A percentile compares a stretch with the other conserved stretches of the same genome.
These are phyloP conservation scores for Pipistrellus pipistrellus DNA, from an alignment of 2,797 vertebrate genomes.

Conservation along the genomic window DNA sequence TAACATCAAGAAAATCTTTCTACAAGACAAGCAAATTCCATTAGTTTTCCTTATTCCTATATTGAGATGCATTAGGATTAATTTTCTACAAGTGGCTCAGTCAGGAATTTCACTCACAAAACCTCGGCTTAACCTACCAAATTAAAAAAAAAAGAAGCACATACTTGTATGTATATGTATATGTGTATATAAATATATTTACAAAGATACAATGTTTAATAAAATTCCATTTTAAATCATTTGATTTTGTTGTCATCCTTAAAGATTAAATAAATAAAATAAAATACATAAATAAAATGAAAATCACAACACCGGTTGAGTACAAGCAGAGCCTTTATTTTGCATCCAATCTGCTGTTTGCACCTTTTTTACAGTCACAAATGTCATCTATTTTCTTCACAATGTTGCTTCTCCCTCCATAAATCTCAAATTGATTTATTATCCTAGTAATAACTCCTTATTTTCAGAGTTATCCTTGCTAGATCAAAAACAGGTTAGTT, in stretches of 20 bases:
- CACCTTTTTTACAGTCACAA: background rate
- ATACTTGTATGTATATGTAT: background rate
- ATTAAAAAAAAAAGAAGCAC: background rate
- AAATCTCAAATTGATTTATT: background rate
- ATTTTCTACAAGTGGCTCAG: background rate
- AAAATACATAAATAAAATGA: background rate
- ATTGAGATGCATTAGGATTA: background rate
- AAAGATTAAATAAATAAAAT: background rate
- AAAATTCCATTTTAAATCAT: background rate
- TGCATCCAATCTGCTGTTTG: background rate
- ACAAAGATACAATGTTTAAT: background rate
- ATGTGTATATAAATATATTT: slow-evolving; percentile 16
- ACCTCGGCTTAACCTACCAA: background rate
- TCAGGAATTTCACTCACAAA: slow-evolving; percentile 37
- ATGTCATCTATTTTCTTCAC: background rate
- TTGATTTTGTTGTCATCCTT: background rate
- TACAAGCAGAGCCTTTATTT: background rate
- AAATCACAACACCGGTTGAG: background rate
- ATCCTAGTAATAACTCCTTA: background rate
- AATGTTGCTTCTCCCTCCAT: background rate
- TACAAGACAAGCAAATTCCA: slow-evolving; percentile 53
- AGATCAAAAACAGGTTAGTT: slow-evolving; percentile 14
- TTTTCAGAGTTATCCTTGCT: background rate
- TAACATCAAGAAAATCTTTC: slow-evolving; percentile 48
- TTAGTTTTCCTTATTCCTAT: background rate